Percentiles rank a stretch among this genome's conserved stretches.
Conservation (phyloP, 1,140 invertebrate genomes). For the Dermatophagoides farinae region DNA sequence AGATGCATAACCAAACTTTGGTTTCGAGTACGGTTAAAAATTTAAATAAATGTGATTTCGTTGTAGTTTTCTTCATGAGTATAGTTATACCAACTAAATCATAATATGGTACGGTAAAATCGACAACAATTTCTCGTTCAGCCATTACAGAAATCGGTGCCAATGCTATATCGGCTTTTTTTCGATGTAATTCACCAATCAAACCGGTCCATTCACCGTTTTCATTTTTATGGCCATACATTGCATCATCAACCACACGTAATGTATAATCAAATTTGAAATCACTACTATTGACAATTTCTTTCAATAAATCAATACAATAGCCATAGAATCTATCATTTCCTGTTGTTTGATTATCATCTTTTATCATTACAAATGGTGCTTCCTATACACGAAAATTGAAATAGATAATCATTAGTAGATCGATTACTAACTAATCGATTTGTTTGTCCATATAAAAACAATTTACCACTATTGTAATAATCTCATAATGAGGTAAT, state of each 20-base stretch:
- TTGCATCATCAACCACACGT: slow-evolving; percentile 46
- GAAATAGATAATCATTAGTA: slow-evolving; percentile 6
- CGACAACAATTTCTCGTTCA: slow-evolving; percentile 76
- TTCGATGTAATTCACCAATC: slow-evolving; percentile 69
- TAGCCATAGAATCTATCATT: slow-evolving; percentile 54
- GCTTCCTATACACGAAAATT: slow-evolving; percentile 19
- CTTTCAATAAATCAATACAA: slow-evolving; percentile 71
- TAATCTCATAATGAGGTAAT: slow-evolving; percentile 12
- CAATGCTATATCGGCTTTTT: slow-evolving; percentile 70
- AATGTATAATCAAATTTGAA: slow-evolving; percentile 67
- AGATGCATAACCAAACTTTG: slow-evolving; percentile 85
- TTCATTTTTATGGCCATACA: slow-evolving; percentile 51
- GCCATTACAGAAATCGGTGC: slow-evolving; percentile 77
- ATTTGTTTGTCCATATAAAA: not conserved
- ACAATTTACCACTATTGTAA: slow-evolving; percentile 14
- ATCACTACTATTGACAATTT: slow-evolving; percentile 35
- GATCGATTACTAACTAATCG: not conserved
- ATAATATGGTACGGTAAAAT: slow-evolving; percentile 86
- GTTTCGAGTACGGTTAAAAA: slow-evolving; percentile 87
- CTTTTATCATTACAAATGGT: slow-evolving; percentile 18
- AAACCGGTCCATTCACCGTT: slow-evolving; percentile 61
- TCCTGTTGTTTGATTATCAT: slow-evolving; percentile 18
- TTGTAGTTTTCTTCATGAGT: slow-evolving; percentile 57
- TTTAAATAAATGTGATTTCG: slow-evolving; percentile 73
- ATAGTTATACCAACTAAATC: slow-evolving; percentile 84